Evolutionary conservation across 2,797 vertebrate species (phyloP), one percentile per base, ranked within the genome.

Genomic region (Catostomus latipinnis): DNA sequence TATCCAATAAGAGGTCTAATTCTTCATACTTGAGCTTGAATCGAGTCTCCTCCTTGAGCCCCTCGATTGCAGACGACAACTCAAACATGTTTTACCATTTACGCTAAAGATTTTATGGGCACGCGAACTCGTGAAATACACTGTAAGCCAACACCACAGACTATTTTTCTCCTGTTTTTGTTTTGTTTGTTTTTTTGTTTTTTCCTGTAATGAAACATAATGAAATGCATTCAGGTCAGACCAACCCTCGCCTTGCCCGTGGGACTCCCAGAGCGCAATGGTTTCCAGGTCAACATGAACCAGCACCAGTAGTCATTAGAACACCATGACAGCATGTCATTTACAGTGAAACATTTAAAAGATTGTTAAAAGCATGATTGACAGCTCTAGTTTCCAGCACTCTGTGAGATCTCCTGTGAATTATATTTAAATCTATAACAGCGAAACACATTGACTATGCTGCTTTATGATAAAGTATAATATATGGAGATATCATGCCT

Each of bases 141-240:
- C 80, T 72, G 71, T 71, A 78, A 74, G 14, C 68, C 69, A 67
- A 82, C 74, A 73, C 72, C 16, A 48, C 78, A 77, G 34, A 82
- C 81, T 87, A 70, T 65, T 72, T 66, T 56, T 71, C 68, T 13
- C 34, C 45, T 1, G 4, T 2, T 12, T 62, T 78, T 78, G n/a
- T 60, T 22, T 22, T 22, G 22, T 1, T 22, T 22, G 22, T 22
- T 22, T 22, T 18, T 22, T 22, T 22, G 22, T 34, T 34, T 34
- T 34, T 34, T 34, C 34, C 34, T 68, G 18, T 73, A 22, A 83
- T 84, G 72, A 88, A 85, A 71, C 79, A 86, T 91, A 93, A 92
- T 92, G 82, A 88, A 86, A 92, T 93, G 91, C 90, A 92, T 92
- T 86, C 83, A 91, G 90, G 91, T 92, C 91, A 92, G 88, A 87